Conservation (phyloP, 2,797 vertebrate genomes). For the Bothrops alternatus region DNA sequence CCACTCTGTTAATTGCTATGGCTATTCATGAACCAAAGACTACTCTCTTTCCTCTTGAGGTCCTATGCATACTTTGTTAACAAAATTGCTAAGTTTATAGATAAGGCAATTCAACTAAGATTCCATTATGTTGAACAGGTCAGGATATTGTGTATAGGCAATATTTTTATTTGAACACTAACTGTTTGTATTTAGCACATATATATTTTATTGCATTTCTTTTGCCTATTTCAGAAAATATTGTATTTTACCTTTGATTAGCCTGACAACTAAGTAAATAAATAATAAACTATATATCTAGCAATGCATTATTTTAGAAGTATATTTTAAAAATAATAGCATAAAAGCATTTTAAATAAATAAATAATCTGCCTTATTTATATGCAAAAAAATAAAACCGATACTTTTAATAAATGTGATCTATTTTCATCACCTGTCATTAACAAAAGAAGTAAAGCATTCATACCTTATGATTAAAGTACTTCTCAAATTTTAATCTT, state of each 20-base stretch:
- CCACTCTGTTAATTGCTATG: background rate
- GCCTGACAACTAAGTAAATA: background rate
- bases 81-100: background rate
- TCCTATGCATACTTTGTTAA: background rate
- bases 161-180: background rate
- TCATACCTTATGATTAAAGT: slow-evolving; percentile 95
- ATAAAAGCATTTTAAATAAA: background rate
- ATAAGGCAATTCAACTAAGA: background rate
- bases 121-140: background rate
- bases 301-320: background rate
- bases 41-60: background rate
- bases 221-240: background rate
- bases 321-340: background rate
- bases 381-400: background rate
- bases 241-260: background rate
- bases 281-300: background rate
- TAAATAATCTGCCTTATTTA: background rate
- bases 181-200: background rate
- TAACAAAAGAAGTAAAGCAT: background rate
- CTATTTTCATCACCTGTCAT: background rate
- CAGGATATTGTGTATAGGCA: background rate
- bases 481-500: slow-evolving; percentile 96
- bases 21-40: background rate
- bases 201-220: background rate
- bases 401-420: background rate